phyloP scores from a whole-genome alignment of 1,140 invertebrate species.

The Drosophila sp. region DNA sequence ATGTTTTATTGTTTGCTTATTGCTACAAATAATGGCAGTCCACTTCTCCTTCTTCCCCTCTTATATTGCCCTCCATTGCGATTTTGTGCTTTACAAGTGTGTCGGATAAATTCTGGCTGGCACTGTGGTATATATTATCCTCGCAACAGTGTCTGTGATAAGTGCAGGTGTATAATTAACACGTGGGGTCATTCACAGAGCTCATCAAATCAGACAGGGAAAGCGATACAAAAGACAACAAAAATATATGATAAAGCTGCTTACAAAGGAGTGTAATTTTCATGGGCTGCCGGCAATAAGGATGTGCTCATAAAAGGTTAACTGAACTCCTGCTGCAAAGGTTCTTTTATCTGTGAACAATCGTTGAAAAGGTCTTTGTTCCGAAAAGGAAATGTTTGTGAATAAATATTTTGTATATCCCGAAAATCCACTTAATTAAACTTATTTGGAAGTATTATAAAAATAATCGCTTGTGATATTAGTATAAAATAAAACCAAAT shows the following conservation, averaged over 20 bases:
- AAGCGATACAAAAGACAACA: slow-evolving; percentile 20
- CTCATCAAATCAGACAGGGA: slow-evolving; percentile 11
- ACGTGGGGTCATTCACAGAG: slow-evolving; percentile 18
- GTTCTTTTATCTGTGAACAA: background rate
- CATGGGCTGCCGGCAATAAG: background rate
- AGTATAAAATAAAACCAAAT: too few relatives aligned
- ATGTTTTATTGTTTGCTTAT: slow-evolving; percentile 80
- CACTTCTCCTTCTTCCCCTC: background rate
- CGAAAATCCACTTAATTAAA: slow-evolving; percentile 1
- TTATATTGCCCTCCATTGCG: background rate
- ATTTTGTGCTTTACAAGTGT: slow-evolving; percentile 26
- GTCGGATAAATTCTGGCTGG: slow-evolving; percentile 21
- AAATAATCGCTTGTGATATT: too few relatives aligned
- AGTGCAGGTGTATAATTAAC: slow-evolving; percentile 46
- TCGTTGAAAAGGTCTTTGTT: slow-evolving; percentile 4
- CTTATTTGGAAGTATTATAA: too few relatives aligned
- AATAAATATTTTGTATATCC: background rate
- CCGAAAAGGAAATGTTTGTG: background rate
- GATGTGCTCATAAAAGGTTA: slow-evolving; percentile 7
- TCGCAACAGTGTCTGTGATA: slow-evolving; percentile 23
- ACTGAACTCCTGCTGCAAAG: background rate
- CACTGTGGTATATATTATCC: background rate
- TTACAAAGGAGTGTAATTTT: slow-evolving; percentile 10
- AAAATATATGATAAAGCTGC: background rate
- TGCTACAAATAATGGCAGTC: slow-evolving; percentile 66